Percentiles rank a stretch among this genome's conserved stretches.
Conservation (phyloP, 2,888 invertebrate genomes). For the Polymixis lichenea region DNA sequence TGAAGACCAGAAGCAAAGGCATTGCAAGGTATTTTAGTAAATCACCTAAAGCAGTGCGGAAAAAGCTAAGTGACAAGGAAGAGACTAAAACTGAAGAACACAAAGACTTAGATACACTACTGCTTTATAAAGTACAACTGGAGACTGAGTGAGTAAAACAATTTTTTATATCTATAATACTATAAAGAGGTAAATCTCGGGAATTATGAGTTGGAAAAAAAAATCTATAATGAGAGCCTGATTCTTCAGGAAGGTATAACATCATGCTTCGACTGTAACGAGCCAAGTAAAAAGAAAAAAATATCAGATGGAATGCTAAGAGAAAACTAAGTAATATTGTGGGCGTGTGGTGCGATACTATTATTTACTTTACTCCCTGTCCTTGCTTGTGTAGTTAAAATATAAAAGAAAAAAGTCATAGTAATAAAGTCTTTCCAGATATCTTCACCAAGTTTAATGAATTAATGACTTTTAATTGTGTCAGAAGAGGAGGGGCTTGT, state of each 20-base stretch:
- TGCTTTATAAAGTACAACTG: constrained; percentile 86
- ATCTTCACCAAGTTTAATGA: neutral
- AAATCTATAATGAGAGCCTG: too few relatives aligned
- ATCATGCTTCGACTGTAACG: too few relatives aligned
- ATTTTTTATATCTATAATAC: neutral
- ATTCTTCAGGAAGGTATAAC: too few relatives aligned
- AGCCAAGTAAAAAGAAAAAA: too few relatives aligned
- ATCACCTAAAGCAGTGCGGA: constrained; percentile 65
- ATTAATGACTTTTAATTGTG: too few relatives aligned
- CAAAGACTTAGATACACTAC: constrained; percentile 71
- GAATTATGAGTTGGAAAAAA: too few relatives aligned
- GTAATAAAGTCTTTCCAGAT: neutral
- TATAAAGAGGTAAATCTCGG: too few relatives aligned
- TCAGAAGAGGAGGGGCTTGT: too few relatives aligned
- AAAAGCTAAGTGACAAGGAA: constrained; percentile 66
- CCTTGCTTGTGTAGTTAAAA: neutral
- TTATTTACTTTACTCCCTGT: neutral
- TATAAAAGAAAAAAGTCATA: too few relatives aligned
- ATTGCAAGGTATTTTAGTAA: constrained; percentile 79
- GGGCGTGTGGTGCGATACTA: too few relatives aligned
- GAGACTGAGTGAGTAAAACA: constrained; percentile 79
- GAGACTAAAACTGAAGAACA: constrained; percentile 29
- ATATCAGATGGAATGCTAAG: too few relatives aligned
- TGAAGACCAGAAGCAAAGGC: constrained; percentile 70
- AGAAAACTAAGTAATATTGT: too few relatives aligned